A percentile compares a stretch with the other conserved stretches of the same genome.
These are phyloP conservation scores for Knipowitschia caucasica DNA, from an alignment of 2,797 vertebrate genomes.

Conservation along the genomic window DNA sequence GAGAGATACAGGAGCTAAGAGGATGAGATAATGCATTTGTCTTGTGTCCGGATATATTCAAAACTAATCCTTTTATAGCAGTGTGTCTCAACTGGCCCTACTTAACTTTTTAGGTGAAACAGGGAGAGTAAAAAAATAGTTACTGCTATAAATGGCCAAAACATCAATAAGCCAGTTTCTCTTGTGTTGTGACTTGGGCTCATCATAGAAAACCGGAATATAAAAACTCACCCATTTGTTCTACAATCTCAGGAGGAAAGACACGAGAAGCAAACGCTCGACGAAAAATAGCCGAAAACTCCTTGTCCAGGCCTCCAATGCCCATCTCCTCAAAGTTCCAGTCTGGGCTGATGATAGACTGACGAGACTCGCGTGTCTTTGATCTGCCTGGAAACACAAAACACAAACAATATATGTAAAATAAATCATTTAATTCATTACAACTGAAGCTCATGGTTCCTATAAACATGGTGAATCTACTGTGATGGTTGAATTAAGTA, in stretches of 20 bases:
- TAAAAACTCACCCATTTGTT: constrained; percentile 91
- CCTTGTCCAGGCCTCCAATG: constrained; percentile 93
- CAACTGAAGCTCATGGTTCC: neutral
- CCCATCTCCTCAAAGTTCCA: constrained; percentile 99
- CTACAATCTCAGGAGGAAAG: constrained; percentile 95
- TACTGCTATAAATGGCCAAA: no score
- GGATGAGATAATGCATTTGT: no score
- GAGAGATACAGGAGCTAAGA: no score
- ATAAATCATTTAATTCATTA: neutral
- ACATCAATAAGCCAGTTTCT: no score
- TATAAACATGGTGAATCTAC: neutral
- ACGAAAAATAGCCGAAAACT: constrained; percentile 95
- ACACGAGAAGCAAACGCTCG: constrained; percentile 94
- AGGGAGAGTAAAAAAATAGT: no score
- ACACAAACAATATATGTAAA: neutral
- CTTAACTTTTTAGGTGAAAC: no score
- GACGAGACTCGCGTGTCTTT: constrained; percentile 88
- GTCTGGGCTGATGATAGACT: constrained; percentile 97
- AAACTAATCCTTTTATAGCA: no score
- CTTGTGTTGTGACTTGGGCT: no score
- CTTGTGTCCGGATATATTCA: no score
- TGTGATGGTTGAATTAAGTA: neutral
- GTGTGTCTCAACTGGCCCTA: no score
- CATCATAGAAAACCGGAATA: no score
- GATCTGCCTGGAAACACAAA: constrained; percentile 79